phyloP scores from a whole-genome alignment of 2,797 vertebrate species.

The Coregonus sp. region DNA sequence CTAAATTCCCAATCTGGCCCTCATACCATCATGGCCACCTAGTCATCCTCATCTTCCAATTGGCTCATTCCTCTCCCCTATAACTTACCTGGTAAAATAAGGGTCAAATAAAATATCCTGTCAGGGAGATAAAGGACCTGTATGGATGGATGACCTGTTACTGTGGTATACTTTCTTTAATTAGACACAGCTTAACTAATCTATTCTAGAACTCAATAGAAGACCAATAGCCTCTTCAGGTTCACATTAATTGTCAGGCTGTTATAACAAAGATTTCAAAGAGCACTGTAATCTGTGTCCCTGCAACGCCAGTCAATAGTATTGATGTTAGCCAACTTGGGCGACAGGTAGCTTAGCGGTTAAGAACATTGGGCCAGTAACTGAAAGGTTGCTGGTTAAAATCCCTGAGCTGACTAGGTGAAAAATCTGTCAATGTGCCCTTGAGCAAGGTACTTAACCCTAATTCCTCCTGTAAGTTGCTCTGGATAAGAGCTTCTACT shows the following conservation, averaged over 20 bases:
- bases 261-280: neutral
- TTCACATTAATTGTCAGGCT: neutral
- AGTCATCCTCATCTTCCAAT: too few relatives aligned
- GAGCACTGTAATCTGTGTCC: constrained; percentile 1
- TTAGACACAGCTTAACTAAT: neutral
- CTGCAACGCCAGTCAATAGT: neutral
- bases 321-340: neutral
- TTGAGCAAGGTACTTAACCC: too few relatives aligned
- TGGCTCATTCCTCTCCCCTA: too few relatives aligned
- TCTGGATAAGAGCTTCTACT: too few relatives aligned
- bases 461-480: too few relatives aligned
- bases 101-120: neutral
- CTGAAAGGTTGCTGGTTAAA: too few relatives aligned
- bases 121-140: neutral
- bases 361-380: too few relatives aligned
- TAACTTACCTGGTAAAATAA: too few relatives aligned
- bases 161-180: neutral
- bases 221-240: neutral
- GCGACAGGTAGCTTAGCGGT: neutral
- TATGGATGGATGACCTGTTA: neutral
- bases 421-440: too few relatives aligned
- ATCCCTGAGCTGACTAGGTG: too few relatives aligned
- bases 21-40: too few relatives aligned
- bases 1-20: too few relatives aligned
- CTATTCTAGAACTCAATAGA: neutral